Evolutionary conservation across 2,888 invertebrate species (phyloP), one percentile per base, ranked within the genome.

Genomic region (Schizaphis graminum): DNA sequence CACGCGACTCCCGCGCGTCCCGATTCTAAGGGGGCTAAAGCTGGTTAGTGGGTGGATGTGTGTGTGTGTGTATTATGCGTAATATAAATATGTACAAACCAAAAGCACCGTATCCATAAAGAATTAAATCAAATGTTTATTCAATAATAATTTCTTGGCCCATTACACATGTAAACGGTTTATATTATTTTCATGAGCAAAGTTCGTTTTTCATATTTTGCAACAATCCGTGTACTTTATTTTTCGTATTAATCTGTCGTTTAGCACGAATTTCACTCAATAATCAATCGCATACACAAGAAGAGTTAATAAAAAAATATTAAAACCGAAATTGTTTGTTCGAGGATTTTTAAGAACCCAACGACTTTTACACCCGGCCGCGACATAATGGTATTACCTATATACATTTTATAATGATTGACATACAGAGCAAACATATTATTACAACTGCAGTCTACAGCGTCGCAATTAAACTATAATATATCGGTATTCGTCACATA

Each of bases 121-220:
- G 89, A 93, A 93, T 93, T 84, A 89, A 93, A 89, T 57, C 89
- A n/a, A 89, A 84, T 88, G 89, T 89, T 89, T 85, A 89, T 85
- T 57, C 93, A 24, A 89, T 85, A 56, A 57, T 57, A 77, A 84
- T 85, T 61, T 47, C 93, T 89, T 47, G 93, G 93, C 77, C 89
- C 84, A 93, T 93, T 93, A 93, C 93, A 56, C 89, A n/a, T n/a
- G 57, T 89, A 89, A 93, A 93, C 35, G 57, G 85, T 89, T 89
- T 84, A 56, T 77, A 47, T 47, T 77, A 47, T 47, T 90, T 90
- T 67, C 47, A 44, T 49, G 28, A 57, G 7, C 26, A 44, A 44
- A 44, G 28, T 86, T 47, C 21, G 77, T 77, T 44, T 57, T 47
- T 47, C 24, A 21, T 41, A 53, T 56, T 88, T 44, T 26, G 85